Conservation (phyloP, 2,888 invertebrate species). For the Autographa pulchrina region DNA sequence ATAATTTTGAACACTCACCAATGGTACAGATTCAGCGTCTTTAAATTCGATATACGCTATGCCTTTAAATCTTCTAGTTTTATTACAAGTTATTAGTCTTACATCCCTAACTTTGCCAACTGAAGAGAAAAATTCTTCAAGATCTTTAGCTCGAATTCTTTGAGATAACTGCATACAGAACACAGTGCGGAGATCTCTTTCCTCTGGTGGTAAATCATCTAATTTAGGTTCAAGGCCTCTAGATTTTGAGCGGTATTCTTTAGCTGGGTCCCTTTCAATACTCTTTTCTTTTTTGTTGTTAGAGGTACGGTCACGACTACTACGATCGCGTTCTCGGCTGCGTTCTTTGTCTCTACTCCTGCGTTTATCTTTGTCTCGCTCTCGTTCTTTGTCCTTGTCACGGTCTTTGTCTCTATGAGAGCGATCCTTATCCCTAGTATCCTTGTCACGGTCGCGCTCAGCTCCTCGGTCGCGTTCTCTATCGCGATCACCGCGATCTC, state of each 20-base stretch:
- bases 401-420: constrained; percentile 78
- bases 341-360: constrained; percentile 72
- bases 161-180: constrained; percentile 99
- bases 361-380: constrained; percentile 70
- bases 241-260: constrained; percentile 82
- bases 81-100: constrained; percentile 99
- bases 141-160: constrained; percentile 96
- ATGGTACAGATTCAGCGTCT: constrained; percentile 98
- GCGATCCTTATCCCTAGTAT: constrained; percentile 59
- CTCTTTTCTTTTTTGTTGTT: constrained; percentile 75
- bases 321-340: constrained; percentile 80
- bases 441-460: constrained; percentile 66
- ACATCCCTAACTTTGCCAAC: constrained; percentile 99
- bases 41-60: constrained; percentile 99
- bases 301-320: constrained; percentile 69
- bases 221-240: constrained; percentile 90
- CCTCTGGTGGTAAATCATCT: constrained; percentile 97
- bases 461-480: constrained; percentile 69
- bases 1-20: constrained; percentile 89
- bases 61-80: constrained; percentile 99
- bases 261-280: constrained; percentile 73
- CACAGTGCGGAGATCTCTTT: constrained; percentile 99
- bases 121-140: constrained; percentile 99
- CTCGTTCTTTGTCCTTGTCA: constrained; percentile 70
- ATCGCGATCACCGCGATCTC: constrained; percentile 72